A percentile compares a stretch with the other conserved stretches of the same genome.
Evolutionary conservation across 2,797 vertebrate genomes (phyloP).

Genomic region (Erpetoichthys calabaricus): DNA sequence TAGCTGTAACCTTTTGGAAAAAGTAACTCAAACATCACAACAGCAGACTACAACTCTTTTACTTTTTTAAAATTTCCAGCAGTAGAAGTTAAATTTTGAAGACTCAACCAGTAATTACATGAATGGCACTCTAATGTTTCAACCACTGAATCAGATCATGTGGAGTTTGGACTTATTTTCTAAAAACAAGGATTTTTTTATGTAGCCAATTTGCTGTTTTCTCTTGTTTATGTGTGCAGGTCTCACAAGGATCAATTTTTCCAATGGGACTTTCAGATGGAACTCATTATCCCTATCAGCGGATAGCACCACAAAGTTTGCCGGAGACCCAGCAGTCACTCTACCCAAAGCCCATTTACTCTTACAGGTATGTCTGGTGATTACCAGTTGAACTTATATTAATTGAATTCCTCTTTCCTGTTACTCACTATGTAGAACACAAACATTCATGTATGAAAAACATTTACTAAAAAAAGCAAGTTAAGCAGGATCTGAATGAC

Average conservation of each 20-base stretch:
- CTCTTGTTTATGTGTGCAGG: conserved; percentile 39
- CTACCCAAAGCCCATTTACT: conserved; percentile 94
- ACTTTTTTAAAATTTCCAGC: too few relatives aligned
- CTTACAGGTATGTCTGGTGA: conserved; percentile 69
- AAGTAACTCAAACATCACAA: too few relatives aligned
- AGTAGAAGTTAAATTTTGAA: too few relatives aligned
- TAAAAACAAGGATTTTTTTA: too few relatives aligned
- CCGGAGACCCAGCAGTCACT: conserved; percentile 54
- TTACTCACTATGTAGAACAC: conserved; percentile 1
- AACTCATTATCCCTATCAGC: conserved; percentile 62
- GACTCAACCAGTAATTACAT: too few relatives aligned
- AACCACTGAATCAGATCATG: too few relatives aligned
- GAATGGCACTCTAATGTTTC: too few relatives aligned
- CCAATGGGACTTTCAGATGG: conserved; percentile 28
- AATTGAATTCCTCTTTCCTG: background rate
- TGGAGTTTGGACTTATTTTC: too few relatives aligned
- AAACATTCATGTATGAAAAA: background rate
- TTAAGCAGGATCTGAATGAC: too few relatives aligned
- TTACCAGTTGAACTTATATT: background rate
- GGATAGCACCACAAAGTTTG: conserved; percentile 49
- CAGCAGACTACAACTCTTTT: too few relatives aligned
- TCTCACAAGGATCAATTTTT: conserved; percentile 31
- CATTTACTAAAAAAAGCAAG: background rate
- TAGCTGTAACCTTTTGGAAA: too few relatives aligned
- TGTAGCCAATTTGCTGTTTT: background rate